Evolutionary conservation across 2,888 invertebrate genomes (phyloP), one percentile per base, ranked within the genome.

Genomic region (Aplocera efformata): DNA sequence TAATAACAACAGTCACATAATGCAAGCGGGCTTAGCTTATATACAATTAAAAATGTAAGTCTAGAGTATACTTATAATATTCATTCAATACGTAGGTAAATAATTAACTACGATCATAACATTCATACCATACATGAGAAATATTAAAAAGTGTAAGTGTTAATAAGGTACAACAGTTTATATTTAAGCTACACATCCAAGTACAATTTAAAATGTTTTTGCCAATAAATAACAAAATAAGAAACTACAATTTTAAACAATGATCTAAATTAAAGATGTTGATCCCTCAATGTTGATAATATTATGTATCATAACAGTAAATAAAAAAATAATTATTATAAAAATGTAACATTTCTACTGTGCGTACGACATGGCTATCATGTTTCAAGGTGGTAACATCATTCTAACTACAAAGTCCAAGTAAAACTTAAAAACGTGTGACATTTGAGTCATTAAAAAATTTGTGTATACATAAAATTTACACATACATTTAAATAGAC

Each of bases 1-100:
- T 80, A 84, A 80, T 81, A 79, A 84, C 79, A 81, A 79, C 82
- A 81, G 81, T 85, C 82, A 85, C 83, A 81, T 80, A 68, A 83
- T 83, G 84, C 85, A 81, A 82, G 83, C 85, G 78, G 75, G 84
- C 79, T 79, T 78, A 79, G 81, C 78, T 73, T 86, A 84, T 85
- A 63, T 85, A 86, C 86, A 85, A 72, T 67, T 72, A 73, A 62
- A 64, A 67, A 61, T 60, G 68, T 63, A 63, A 5, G 13, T 17
- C 13, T 17, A 17, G 13, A 17, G 13, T 17, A 17, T 5, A 50
- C 60, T 62, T 65, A 67, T 57, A 58, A 64, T 56, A 55, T 62
- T 54, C 66, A 67, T 70, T 63, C 66, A 67, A 41, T 59, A 68
- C 67, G 73, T 67, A 67, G 5, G 13, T 17, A 64, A 69, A 66